A percentile compares a stretch with the other conserved stretches of the same genome.
These are phyloP conservation scores for Lichenostomus cassidix DNA, from an alignment of 2,113 vertebrate genomes.

Conservation along the genomic window DNA sequence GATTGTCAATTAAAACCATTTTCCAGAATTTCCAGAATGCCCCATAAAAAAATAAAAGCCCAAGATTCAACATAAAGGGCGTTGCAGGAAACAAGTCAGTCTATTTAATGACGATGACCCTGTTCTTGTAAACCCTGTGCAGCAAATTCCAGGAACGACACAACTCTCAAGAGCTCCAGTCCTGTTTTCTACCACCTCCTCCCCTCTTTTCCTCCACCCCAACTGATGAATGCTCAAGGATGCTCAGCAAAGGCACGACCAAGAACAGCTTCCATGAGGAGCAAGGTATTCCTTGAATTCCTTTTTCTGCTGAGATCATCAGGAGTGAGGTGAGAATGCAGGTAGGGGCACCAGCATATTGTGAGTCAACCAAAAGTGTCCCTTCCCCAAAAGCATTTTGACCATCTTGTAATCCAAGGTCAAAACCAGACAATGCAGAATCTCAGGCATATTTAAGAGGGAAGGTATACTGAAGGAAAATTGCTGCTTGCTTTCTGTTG, in stretches of 20 bases:
- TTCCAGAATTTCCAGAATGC: conserved; percentile 38
- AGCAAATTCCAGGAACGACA: conserved; percentile 6
- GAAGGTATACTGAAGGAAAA: not conserved
- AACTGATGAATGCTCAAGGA: not conserved
- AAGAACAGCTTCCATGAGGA: not conserved
- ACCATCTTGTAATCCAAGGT: not conserved
- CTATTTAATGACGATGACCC: not conserved
- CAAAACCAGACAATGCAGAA: not conserved
- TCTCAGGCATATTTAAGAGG: not conserved
- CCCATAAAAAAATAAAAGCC: conserved; percentile 9
- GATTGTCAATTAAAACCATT: conserved; percentile 53
- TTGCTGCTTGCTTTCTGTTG: not conserved
- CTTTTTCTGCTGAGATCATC: not conserved
- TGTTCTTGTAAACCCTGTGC: conserved; percentile 25
- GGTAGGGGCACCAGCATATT: not conserved
- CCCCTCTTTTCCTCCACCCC: not conserved
- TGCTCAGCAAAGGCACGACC: not conserved
- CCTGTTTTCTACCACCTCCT: not conserved
- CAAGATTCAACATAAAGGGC: not conserved
- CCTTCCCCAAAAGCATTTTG: not conserved
- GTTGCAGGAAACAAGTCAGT: conserved; percentile 26
- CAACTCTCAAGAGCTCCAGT: not conserved
- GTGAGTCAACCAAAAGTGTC: not conserved
- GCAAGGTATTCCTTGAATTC: not conserved
- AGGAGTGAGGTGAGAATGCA: not conserved